These are phyloP conservation scores for Heliconius melpomene DNA, from an alignment of 1,140 invertebrate genomes.

Conservation along the genomic window DNA sequence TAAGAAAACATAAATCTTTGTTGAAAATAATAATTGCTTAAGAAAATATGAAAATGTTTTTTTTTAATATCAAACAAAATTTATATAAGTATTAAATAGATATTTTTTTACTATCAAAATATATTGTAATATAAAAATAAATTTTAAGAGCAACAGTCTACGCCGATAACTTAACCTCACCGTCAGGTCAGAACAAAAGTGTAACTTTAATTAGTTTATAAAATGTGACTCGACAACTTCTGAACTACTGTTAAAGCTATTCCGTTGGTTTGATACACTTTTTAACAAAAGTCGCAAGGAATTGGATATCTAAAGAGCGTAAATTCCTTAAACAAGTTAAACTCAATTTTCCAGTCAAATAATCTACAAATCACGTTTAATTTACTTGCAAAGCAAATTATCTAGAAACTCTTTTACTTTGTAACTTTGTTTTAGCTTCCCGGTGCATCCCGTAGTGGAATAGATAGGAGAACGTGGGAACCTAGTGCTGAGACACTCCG, in stretches of 20 bases:
- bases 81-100: no score
- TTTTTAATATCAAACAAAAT: no score
- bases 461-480: no score
- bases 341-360: slow-evolving; percentile 1
- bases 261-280: background rate
- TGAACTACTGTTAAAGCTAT: background rate
- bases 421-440: no score
- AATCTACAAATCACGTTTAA: background rate
- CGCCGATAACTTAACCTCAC: background rate
- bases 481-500: no score
- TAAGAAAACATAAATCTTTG: no score
- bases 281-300: slow-evolving; percentile 4
- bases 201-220: slow-evolving; percentile 23
- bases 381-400: background rate
- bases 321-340: background rate
- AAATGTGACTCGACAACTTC: slow-evolving; percentile 11
- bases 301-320: slow-evolving; percentile 7
- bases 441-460: no score
- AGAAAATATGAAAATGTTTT: no score
- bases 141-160: no score
- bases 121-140: no score
- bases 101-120: no score
- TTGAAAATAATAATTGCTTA: no score
- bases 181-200: background rate
- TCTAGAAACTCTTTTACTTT: background rate